Base-by-base conservation (phyloP, 2,113 vertebrate species). In the Trogon melanurus region DNA sequence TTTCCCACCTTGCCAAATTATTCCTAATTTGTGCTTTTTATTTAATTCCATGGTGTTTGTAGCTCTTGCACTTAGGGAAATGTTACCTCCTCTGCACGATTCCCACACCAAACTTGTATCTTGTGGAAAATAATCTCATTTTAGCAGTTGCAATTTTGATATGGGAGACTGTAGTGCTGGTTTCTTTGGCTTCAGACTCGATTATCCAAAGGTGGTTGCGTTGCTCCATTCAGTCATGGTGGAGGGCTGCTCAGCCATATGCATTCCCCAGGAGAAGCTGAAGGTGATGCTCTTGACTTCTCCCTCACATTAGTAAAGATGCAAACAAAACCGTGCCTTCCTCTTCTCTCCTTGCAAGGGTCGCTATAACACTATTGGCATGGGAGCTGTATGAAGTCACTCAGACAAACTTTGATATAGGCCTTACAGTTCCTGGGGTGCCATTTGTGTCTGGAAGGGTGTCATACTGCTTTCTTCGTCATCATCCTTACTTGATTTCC, bases 351-450 rank as follows among this genome's bases (percentile, higher is more conserved):
- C 29, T 56, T 44, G 32, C 16, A 54, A 72, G 14, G 16, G 8
- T 72, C 65, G 45, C 19, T 82, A 6, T n/a, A 70, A 30, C 19
- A 27, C 26, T 66, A 3, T 65, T 44, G 50, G 5, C 27, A 14
- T 29, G n/a, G 13, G 34, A 34, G 7, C 26, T 79, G 16, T 36
- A 44, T 67, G 53, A 66, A 44, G n/a, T 14, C 27, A 12, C 62
- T 56, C 61, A 69, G 48, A n/a, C 22, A 61, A 12, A 3, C 21
- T 22, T 53, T 58, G 25, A 12, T 45, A 47, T 0, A 0, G 25
- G 34, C 13, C 23, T 71, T 85, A 34, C 9, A 44, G 14, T 38
- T 41, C 18, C 51, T 53, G 20, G 6, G 18, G 25, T 75, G 65
- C 45, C 20, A 30, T 78, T 74, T 58, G n/a, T 54, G 27, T 32